Evolutionary conservation across 1,140 invertebrate genomes (phyloP).

Genomic region (Homalodisca vitripennis): DNA sequence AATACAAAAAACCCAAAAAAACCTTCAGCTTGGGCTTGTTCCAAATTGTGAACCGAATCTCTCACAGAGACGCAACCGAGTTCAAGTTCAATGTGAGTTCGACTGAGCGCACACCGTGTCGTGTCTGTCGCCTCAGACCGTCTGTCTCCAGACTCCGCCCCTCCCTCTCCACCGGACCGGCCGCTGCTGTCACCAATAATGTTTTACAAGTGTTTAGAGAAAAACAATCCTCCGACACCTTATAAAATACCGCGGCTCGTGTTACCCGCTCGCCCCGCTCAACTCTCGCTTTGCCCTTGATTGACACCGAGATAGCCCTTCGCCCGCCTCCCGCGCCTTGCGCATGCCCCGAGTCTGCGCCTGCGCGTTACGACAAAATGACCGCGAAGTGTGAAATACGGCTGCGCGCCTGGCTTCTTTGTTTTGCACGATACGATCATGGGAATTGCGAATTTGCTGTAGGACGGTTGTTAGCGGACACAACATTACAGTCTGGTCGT

Average conservation of each 20-base stretch:
- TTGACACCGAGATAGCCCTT: not conserved
- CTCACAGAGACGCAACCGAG: no score
- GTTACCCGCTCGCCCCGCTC: not conserved
- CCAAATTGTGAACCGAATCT: no score
- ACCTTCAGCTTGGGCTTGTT: no score
- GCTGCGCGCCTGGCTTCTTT: no score
- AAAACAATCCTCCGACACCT: not conserved
- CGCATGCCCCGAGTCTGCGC: no score
- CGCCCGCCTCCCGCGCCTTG: no score
- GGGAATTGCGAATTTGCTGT: not conserved
- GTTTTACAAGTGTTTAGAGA: not conserved
- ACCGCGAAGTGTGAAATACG: no score
- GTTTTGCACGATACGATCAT: not conserved
- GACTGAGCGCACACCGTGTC: not conserved
- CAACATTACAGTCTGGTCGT: no score
- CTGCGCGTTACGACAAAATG: not conserved
- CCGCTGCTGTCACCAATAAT: not conserved
- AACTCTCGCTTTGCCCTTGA: no score
- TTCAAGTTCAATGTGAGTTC: not conserved
- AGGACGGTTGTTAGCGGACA: no score
- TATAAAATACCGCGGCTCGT: no score
- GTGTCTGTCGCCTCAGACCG: not conserved
- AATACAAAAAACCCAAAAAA: no score
- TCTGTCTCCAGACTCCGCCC: not conserved
- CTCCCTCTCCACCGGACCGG: not conserved